Percentiles rank a stretch among this genome's conserved stretches.
phyloP scores from a whole-genome alignment of 2,797 vertebrate species.

The Schizopygopsis pylzovi region DNA sequence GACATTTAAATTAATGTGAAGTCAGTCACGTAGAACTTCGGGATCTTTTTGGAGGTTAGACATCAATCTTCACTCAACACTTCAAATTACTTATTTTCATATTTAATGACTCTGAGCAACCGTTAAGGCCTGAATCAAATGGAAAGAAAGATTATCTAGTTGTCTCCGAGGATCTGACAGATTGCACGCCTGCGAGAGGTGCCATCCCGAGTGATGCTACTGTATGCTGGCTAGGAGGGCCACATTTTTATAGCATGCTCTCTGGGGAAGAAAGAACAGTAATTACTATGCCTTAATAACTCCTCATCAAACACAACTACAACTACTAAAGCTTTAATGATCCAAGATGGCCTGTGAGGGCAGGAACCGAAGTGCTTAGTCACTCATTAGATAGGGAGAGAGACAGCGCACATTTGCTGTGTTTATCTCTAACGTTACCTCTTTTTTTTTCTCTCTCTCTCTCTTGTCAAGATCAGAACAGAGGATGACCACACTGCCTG shows the following conservation, averaged over 20 bases:
- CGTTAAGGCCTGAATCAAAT: constrained; percentile 16
- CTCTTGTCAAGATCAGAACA: constrained; percentile 17
- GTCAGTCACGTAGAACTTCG: neutral
- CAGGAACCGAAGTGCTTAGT: constrained; percentile 45
- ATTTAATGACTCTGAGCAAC: neutral
- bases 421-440: neutral
- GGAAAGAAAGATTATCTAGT: constrained; percentile 8
- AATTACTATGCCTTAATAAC: constrained; percentile 60
- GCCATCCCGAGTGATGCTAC: neutral
- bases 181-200: constrained; percentile 19
- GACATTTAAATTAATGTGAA: constrained; percentile 15
- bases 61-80: constrained; percentile 9
- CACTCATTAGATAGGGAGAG: constrained; percentile 43
- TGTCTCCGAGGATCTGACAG: neutral
- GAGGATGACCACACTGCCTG: constrained; percentile 21
- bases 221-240: constrained; percentile 23
- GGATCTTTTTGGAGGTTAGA: constrained; percentile 3
- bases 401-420: constrained; percentile 14
- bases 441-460: neutral
- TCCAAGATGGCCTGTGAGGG: constrained; percentile 34
- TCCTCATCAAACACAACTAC: constrained; percentile 54
- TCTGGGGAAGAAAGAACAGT: constrained; percentile 51
- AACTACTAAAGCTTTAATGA: constrained; percentile 55
- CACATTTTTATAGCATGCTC: constrained; percentile 34
- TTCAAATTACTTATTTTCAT: constrained; percentile 35